Conservation (phyloP, 2,797 vertebrate species). For the Epinephelus coioides region DNA sequence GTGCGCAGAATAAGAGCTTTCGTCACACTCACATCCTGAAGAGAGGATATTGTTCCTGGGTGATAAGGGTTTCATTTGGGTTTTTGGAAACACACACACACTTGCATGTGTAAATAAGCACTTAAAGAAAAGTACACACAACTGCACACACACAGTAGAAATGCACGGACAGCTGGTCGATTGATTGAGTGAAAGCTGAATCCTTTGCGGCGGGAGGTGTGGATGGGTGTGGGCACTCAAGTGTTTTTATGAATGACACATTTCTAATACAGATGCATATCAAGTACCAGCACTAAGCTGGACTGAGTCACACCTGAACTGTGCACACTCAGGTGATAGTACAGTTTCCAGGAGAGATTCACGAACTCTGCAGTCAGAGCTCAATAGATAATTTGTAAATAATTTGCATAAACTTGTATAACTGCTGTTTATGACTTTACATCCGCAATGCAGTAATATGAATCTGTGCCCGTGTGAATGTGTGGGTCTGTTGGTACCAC, state of each 20-base stretch:
- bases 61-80: slow-evolving; percentile 20
- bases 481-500: slow-evolving; percentile 17
- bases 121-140: slow-evolving; percentile 14
- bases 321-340: background rate
- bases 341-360: background rate
- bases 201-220: slow-evolving; percentile 40
- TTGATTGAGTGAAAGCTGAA: slow-evolving; percentile 72
- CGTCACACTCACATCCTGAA: slow-evolving; percentile 47
- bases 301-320: slow-evolving; percentile 20
- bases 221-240: slow-evolving; percentile 23
- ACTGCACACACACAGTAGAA: slow-evolving; percentile 25
- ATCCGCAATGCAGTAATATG: slow-evolving; percentile 67
- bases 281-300: slow-evolving; percentile 1
- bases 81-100: slow-evolving; percentile 14
- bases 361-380: background rate
- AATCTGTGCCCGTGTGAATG: background rate
- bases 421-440: slow-evolving; percentile 24
- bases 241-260: slow-evolving; percentile 64
- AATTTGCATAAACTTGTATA: slow-evolving; percentile 22
- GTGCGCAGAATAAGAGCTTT: slow-evolving; percentile 41
- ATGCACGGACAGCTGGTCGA: slow-evolving; percentile 49
- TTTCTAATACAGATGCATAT: slow-evolving; percentile 26
- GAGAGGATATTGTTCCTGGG: slow-evolving; percentile 35
- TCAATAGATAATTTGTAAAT: background rate
- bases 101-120: background rate